These are phyloP conservation scores for silkworm (Bombyx mori) DNA, from an alignment of 1,140 invertebrate genomes.

Conservation along the genomic window DNA sequence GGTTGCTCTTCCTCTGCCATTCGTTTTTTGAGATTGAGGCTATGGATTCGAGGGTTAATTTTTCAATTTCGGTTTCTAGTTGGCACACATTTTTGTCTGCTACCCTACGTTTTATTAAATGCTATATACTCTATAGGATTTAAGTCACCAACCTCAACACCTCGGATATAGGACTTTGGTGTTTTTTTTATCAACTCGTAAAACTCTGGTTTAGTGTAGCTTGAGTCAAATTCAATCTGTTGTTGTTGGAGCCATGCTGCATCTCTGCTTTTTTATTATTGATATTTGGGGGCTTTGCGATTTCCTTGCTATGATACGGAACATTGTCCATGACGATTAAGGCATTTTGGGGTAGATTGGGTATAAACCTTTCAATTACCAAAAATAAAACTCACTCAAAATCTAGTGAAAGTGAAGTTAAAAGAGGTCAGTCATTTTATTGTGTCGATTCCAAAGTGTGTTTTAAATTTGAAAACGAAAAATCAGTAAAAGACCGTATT, in stretches of 20 bases:
- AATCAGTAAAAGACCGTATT: too few relatives aligned
- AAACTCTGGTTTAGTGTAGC: background rate
- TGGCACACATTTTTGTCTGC: background rate
- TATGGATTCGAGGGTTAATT: background rate
- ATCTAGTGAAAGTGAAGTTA: too few relatives aligned
- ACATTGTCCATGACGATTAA: background rate
- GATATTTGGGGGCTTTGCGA: background rate
- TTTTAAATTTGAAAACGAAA: too few relatives aligned
- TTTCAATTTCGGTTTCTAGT: background rate
- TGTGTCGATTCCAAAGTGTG: background rate
- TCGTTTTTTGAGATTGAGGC: background rate
- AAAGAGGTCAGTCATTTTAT: background rate
- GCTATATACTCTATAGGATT: background rate
- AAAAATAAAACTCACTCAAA: background rate
- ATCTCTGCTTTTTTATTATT: background rate
- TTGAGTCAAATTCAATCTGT: background rate
- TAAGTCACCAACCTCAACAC: constrained; percentile 1
- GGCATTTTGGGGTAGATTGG: background rate
- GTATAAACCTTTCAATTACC: background rate
- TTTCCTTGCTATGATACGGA: background rate
- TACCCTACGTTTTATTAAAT: background rate
- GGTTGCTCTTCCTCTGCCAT: background rate
- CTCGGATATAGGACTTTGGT: background rate
- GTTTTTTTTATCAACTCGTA: background rate
- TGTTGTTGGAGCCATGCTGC: background rate